Base-by-base conservation (phyloP, 1,140 invertebrate species). In the Brachionus paranguensis region DNA sequence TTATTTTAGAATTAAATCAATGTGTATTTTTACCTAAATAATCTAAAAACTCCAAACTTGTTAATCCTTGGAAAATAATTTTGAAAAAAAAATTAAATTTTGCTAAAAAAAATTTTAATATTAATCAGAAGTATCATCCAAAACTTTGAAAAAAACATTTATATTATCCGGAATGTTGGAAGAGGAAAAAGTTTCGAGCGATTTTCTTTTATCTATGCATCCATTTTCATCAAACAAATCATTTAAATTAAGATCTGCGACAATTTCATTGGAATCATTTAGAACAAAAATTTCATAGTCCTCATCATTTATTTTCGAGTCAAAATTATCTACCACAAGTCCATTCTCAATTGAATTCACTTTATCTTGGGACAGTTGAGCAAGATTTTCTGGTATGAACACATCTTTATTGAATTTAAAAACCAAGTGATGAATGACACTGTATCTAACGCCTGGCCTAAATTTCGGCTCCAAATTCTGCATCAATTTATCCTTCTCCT, bases 201-300 rank as follows among this genome's bases (percentile, higher is more conserved):
- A 76, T 53, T 76, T 76, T 27, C 72, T 20, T 76, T 76, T 76
- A 76, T 76, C 72, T 2, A 76, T 53, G 8, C 27, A 24, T 27
- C 72, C 72, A 50, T 76, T 76, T 76, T 76, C 72, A 33, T 76
- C 72, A n/a, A 76, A 76, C 11, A 47, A 12, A 24, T 47, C 45
- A 14, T 29, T 24, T 47, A 76, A 50, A 76, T 76, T 50, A 45
- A 76, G 27, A 50, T 76, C 33, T 12, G 72, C 1, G 0, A 76
- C 72, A 20, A 76, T 29, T 76, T 76, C 72, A 33, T 76, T 50
- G n/a, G 72, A 76, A 76, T 76, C 72, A 27, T 50, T 37, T 50
- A 76, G 47, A 11, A 76, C 43, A 76, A 47, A 76, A 27, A 76
- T 76, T 53, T 76, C 72, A 76, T 76, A 76, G 17, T 76, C 72